These are phyloP conservation scores for Heliangelus exortis DNA, from an alignment of 2,797 vertebrate species.

Conservation along the genomic window DNA sequence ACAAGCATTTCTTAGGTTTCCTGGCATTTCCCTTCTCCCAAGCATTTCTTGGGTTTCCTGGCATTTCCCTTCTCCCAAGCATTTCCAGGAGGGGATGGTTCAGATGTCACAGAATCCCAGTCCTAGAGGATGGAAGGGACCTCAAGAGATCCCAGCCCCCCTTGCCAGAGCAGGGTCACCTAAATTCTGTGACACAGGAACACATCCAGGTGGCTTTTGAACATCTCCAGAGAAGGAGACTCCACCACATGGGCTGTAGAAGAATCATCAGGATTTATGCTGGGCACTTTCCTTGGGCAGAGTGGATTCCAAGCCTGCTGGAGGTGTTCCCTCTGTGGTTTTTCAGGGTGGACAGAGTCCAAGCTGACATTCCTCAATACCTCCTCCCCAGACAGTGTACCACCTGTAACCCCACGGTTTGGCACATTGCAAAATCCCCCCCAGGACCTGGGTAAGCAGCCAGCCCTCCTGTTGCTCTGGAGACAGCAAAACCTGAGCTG, in stretches of 20 bases:
- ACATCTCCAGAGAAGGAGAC: too few species aligned
- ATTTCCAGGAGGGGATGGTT: background rate
- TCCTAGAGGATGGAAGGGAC: too few species aligned
- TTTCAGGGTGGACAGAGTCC: conserved; percentile 9
- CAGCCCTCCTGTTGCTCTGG: background rate
- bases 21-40: background rate
- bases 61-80: background rate
- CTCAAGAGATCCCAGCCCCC: too few species aligned
- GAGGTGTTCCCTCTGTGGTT: background rate
- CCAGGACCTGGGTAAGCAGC: background rate
- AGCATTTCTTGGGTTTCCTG: background rate
- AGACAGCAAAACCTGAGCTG: background rate
- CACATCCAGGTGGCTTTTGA: too few species aligned
- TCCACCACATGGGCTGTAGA: too few species aligned
- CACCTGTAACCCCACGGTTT: background rate
- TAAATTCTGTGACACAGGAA: too few species aligned
- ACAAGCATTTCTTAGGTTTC: background rate
- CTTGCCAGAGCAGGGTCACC: too few species aligned
- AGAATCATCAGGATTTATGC: background rate
- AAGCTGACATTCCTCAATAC: background rate
- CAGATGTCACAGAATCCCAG: too few species aligned
- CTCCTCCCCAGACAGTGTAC: background rate
- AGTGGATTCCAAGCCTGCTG: background rate
- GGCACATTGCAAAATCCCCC: conserved; percentile 31
- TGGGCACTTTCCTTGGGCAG: background rate